A percentile compares a stretch with the other conserved stretches of the same genome.
Conservation (phyloP, 2,888 invertebrate species). For the Cordylochernes scorpioides region DNA sequence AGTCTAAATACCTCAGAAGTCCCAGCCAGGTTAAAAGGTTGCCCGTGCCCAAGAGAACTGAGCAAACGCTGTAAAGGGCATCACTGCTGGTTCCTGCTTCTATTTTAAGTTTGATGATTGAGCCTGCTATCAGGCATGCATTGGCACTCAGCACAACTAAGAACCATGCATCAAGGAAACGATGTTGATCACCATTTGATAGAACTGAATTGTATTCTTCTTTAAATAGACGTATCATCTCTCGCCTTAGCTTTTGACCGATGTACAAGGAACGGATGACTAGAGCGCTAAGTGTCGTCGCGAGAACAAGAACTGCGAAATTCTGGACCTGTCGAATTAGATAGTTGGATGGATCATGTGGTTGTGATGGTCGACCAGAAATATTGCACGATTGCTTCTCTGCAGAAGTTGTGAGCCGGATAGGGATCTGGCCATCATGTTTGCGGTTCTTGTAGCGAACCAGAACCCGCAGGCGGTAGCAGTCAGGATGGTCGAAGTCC, state of each 20-base stretch:
- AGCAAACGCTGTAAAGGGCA: constrained; percentile 81
- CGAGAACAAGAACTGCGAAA: constrained; percentile 21
- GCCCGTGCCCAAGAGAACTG: constrained; percentile 72
- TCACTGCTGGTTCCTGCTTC: constrained; percentile 49
- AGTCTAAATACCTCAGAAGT: constrained; percentile 77
- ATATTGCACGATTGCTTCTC: constrained; percentile 46
- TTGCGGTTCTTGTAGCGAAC: constrained; percentile 53
- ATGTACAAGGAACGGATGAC: constrained; percentile 71
- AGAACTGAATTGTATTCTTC: constrained; percentile 39
- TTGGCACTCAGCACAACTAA: constrained; percentile 90
- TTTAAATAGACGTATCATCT: constrained; percentile 30
- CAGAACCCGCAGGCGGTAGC: constrained; percentile 52
- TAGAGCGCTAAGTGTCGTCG: constrained; percentile 41
- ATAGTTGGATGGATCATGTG: constrained; percentile 4
- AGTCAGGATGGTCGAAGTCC: constrained; percentile 65
- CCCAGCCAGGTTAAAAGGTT: constrained; percentile 94
- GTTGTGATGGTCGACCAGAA: constrained; percentile 36
- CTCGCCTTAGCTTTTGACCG: constrained; percentile 42
- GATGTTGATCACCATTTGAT: constrained; percentile 46
- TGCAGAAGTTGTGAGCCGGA: constrained; percentile 49
- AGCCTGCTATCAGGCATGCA: constrained; percentile 65
- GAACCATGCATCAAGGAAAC: constrained; percentile 89
- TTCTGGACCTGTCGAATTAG: constrained; percentile 17
- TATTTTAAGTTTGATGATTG: constrained; percentile 73
- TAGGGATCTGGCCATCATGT: constrained; percentile 73